Conservation (phyloP, 2,113 vertebrate genomes). For the Grammomys surdaster region DNA sequence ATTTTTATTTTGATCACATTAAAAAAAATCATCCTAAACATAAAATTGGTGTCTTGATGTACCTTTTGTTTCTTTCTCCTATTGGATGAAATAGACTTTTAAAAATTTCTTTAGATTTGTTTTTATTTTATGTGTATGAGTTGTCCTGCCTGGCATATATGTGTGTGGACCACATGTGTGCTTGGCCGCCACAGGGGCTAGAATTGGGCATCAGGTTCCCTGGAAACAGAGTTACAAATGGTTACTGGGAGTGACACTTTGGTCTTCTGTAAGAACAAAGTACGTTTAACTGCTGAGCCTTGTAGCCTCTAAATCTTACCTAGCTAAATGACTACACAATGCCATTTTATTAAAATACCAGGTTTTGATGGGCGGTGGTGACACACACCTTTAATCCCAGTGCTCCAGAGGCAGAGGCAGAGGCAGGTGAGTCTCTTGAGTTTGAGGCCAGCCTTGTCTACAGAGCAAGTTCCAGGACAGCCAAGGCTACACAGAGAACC, state of each 20-base stretch:
- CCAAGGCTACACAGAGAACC: background rate
- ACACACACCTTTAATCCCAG: background rate
- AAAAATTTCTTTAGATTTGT: background rate
- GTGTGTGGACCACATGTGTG: background rate
- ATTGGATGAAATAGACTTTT: conserved; percentile 40
- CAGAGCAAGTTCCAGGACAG: background rate
- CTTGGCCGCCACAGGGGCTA: background rate
- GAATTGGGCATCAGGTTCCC: background rate
- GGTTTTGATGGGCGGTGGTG: background rate
- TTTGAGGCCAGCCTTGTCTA: background rate
- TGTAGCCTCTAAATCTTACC: background rate
- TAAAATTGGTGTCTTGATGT: background rate
- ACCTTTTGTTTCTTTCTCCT: conserved; percentile 1
- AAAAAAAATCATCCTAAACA: background rate
- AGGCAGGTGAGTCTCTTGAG: background rate
- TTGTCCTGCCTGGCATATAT: background rate
- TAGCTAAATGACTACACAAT: background rate
- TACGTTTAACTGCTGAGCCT: background rate
- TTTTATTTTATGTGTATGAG: background rate
- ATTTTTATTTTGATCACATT: background rate
- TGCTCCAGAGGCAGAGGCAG: background rate
- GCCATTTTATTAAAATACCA: background rate
- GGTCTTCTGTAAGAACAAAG: background rate
- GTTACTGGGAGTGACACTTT: background rate
- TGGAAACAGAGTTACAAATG: background rate